Evolutionary conservation across 2,113 vertebrate species (phyloP).

Genomic region (Sialia sialis): DNA sequence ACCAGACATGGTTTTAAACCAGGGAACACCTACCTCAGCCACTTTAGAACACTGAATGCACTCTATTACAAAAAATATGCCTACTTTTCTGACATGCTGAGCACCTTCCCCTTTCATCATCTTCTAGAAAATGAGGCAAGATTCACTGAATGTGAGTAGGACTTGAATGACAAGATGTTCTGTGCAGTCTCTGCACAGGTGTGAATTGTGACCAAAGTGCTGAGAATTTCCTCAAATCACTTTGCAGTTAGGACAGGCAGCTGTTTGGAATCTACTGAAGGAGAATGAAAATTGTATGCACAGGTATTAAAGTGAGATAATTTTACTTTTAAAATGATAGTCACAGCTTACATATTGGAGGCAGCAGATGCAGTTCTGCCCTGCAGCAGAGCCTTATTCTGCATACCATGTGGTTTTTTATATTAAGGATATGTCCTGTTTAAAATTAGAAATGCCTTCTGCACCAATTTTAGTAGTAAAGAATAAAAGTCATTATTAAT

Average conservation of each 20-base stretch:
- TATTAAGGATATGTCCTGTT: not conserved
- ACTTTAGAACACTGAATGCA: not conserved
- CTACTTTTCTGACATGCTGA: not conserved
- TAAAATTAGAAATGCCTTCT: conserved; percentile 24
- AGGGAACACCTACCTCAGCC: not conserved
- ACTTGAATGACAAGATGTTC: not conserved
- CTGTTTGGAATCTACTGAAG: not conserved
- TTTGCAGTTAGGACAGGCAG: not conserved
- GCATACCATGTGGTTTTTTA: not conserved
- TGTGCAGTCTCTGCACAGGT: not conserved
- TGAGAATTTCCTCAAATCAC: not conserved
- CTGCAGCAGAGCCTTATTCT: conserved; percentile 12
- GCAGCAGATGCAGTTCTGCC: conserved; percentile 26
- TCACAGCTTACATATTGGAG: conserved; percentile 4
- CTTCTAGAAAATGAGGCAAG: not conserved
- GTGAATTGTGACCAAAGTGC: not conserved
- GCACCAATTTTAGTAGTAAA: not conserved
- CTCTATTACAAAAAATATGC: not conserved
- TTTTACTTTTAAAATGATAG: conserved; percentile 9
- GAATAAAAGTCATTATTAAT: not conserved
- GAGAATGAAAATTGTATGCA: not conserved
- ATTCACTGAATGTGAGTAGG: not conserved
- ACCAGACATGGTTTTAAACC: not conserved
- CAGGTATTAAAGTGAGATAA: not conserved
- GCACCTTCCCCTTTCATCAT: not conserved